Evolutionary conservation across 2,797 vertebrate genomes (phyloP).

Genomic region (Spinus olivaceus): DNA sequence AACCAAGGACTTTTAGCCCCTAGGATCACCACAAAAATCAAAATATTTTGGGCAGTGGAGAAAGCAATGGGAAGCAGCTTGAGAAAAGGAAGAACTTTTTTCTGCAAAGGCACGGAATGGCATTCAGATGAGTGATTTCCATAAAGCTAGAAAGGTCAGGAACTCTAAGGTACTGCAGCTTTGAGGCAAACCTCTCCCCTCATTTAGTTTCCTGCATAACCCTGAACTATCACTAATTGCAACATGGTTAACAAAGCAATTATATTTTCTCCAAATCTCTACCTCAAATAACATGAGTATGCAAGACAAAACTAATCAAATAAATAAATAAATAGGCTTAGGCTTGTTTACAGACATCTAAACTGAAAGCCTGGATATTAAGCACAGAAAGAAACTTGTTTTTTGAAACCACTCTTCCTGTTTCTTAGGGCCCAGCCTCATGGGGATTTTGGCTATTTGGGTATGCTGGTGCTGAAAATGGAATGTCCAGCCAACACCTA

Average conservation of each 20-base stretch:
- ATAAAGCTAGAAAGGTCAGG: not conserved
- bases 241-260: not conserved
- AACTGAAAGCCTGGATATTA: not conserved
- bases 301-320: not conserved
- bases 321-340: not conserved
- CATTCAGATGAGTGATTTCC: not conserved
- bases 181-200: not conserved
- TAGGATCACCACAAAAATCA: not conserved
- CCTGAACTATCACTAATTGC: not conserved
- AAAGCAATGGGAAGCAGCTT: not conserved
- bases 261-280: not conserved
- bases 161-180: not conserved
- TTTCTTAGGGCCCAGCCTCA: not conserved
- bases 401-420: not conserved
- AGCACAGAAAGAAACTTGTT: not conserved
- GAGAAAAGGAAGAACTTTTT: not conserved
- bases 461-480: not conserved
- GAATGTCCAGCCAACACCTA: not conserved
- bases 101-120: not conserved
- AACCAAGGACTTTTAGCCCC: not conserved
- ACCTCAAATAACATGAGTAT: not conserved
- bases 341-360: not conserved
- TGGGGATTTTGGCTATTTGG: not conserved
- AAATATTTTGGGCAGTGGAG: not conserved
- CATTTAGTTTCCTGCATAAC: not conserved